Evolutionary conservation across 2,888 invertebrate genomes (phyloP), one percentile per base, ranked within the genome.

Genomic region (Perizoma flavofasciatum): DNA sequence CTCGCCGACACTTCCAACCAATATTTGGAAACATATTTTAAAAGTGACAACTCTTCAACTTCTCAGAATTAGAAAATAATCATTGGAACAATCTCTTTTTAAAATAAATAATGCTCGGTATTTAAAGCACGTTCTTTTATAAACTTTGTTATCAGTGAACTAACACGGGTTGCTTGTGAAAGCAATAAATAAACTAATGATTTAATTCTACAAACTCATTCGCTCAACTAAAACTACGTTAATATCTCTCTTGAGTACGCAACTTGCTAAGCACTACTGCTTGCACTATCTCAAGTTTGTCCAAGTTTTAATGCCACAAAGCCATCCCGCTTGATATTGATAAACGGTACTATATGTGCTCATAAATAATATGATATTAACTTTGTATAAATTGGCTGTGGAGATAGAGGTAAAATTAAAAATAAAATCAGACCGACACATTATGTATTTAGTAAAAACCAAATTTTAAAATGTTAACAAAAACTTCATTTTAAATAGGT

Each of bases 21-120:
- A 81, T 83, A 81, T 81, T 78, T 69, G 71, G 74, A 78, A 78
- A 78, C 78, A 83, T 84, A 83, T 85, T 85, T 86, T 85, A 86
- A 85, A 83, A 10, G 5, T 47, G 44, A 49, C 45, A 49, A 32
- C 7, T 39, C n/a, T 10, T 47, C n/a, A 37, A n/a, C 51, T 32
- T 22, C 9, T 46, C 5, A 7, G 5, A 37, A 37, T 7, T 4
- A 5, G 9, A 34, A n/a, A 4, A 6, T 44, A 11, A 9, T 49
- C n/a, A 51, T 35, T 49, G 40, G 22, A 44, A 32, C 35, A 10
- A 11, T 49, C 34, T 41, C 22, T 22, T 22, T 22, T 22, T 22
- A 22, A 22, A 22, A 22, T 22, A 22, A 22, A 22, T 22, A 22
- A 3, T 22, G 22, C 22, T 22, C 3, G 22, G 22, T 22, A 22